Base-by-base conservation (phyloP, 2,113 vertebrate genomes). In the Diadophis punctatus region DNA sequence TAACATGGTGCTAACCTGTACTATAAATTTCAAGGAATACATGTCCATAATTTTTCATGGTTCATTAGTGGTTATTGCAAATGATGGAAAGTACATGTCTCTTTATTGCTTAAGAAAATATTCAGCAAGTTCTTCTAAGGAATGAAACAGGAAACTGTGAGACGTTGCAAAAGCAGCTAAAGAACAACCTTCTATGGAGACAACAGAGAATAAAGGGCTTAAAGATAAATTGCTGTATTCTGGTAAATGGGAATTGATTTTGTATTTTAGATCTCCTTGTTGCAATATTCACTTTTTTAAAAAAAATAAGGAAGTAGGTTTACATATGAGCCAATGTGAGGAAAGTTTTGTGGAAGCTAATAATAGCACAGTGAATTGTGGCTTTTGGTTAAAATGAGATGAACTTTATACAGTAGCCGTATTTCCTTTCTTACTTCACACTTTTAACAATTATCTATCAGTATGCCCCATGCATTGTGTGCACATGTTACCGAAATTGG, bases 51-150 rank as follows among this genome's bases (percentile, higher is more conserved):
- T 43, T 39, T 80, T 22, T 22, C 74, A 43, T 80, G 74, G 74
- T 22, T 9, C 43, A 80, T 9, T 80, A 80, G 34, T 43, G 74
- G 18, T 2, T 80, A 80, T 80, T 39, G 34, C 34, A 43, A 34
- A 34, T 34, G 63, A 34, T 68, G 63, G 30, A 18, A 80, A 46
- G 9, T 34, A 30, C 30, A 10, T 85, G 14, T 43, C 30, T 94
- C 95, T 49, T 96, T 93, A 92, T 90, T 97, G 97, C 27, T 94
- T 43, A 60, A 98, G 98, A 97, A 52, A 97, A 92, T 95, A 96
- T 90, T 89, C 97, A 97, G 93, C 97, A 97, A 96, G 96, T 97
- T 96, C 96, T 97, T 96, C 93, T 96, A 95, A 97, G 96, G 96
- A 97, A 93, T 93, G 97, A 98, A 96, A 95, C 53, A 91, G 97